Base-by-base conservation (phyloP, 1,140 invertebrate genomes). In the Trissolcus basalis region DNA sequence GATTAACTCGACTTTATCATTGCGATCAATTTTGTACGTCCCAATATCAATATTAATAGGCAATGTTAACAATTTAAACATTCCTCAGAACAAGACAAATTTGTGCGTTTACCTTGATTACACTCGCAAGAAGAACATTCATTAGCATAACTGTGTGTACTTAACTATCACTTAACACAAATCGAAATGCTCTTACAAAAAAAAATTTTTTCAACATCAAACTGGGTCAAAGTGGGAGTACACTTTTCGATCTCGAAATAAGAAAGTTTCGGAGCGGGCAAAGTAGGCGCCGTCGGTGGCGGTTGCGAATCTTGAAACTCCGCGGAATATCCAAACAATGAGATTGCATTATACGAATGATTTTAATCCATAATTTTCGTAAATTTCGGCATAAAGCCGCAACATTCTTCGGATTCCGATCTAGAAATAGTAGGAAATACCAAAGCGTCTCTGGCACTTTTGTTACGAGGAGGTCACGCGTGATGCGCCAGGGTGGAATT, bases 401-500 rank as follows among this genome's bases (percentile, higher is more conserved):
- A 69, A 69, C 59, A 78, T 78, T 78, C 69, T 60, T 32, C 50
- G 19, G 32, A 73, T 78, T 78, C 64, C 76, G 53, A 61, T 65
- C 60, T 55, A 56, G 65, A 73, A 73, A 78, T 73, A 61, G 70
- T 67, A 65, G 70, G 59, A 74, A 78, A 74, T 78, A 78, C 76
- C 70, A 43, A 65, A 78, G 70, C 76, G 47, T 78, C 67, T 63
- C 70, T 53, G 70, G 70, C 70, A 74, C 76, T 78, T 73, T 78
- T 78, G 76, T 78, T 78, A 78, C 65, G 70, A 65, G 70, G 70
- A 78, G 70, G 76, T 74, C 76, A 78, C 76, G 76, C 76, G 76
- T 78, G 76, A 78, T 73, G 76, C 50, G 70, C 76, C 51, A 59
- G 70, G 67, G 60, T 63, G 70, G 70, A 78, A 78, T 78, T 74